Base-by-base conservation (phyloP, 2,113 vertebrate species). In the Pyrgilauda ruficollis region DNA sequence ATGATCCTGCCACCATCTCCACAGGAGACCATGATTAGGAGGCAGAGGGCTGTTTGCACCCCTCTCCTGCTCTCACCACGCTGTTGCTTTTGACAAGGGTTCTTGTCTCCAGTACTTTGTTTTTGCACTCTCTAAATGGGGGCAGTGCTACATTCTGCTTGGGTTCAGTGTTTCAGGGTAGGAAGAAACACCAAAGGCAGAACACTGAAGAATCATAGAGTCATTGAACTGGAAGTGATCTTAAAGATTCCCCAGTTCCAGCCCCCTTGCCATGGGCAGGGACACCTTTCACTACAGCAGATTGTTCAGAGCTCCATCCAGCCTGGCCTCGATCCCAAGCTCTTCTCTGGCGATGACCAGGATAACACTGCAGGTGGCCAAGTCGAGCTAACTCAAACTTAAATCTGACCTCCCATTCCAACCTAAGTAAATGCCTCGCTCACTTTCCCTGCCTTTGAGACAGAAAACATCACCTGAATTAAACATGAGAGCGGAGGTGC, bases 291-390 rank as follows among this genome's bases (percentile, higher is more conserved):
- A 11, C 49, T 28, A 1, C 1, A 49, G 10, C 64, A 84, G 56
- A 4, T 7, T 84, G 31, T 37, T 43, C 22, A 70, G 64, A 63
- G 15, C 27, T 43, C 49, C 49, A 28, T 49, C 72, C 49, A 35
- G 13, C 27, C 56, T 44, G 35, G 43, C 56, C 80, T 63, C 21
- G 35, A 37, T 70, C 33, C 85, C 63, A 31, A 27, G 21, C 18
- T 53, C 50, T 70, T 77, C 79, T 63, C 28, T 26, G 41, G 33
- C 0, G 0, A 10, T 50, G 37, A 27, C 39, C 2, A 4, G 24
- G 37, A 13, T 41, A 75, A 79, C n/a, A 35, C n/a, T 2, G 1
- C 2, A 1, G 10, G 59, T 59, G 50, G 39, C 46, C 0, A 0
- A 83, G 39, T 24, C 0, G 2, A 74, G 47, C 47, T 62, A 84